A percentile compares a stretch with the other conserved stretches of the same genome.
Evolutionary conservation across 2,888 invertebrate species (phyloP).

Genomic region (Microplitis manilae): DNA sequence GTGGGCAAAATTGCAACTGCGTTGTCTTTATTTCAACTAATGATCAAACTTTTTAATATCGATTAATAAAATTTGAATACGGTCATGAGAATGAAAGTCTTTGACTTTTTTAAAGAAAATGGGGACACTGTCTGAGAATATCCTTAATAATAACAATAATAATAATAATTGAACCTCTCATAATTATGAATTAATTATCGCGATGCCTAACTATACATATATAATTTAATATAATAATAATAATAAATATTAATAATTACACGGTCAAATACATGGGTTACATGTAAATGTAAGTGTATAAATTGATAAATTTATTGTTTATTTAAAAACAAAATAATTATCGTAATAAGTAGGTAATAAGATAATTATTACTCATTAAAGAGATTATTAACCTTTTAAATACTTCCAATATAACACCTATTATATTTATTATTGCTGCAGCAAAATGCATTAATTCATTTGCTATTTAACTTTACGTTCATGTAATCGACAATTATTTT

Average conservation of each 20-base stretch:
- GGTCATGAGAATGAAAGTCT: no score
- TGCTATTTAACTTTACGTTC: slow-evolving; percentile 44
- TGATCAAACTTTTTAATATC: no score
- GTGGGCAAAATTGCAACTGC: neutral
- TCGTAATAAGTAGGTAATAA: slow-evolving; percentile 22
- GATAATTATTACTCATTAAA: slow-evolving; percentile 25
- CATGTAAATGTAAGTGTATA: slow-evolving; percentile 38
- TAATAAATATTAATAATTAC: slow-evolving; percentile 44
- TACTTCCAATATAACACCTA: slow-evolving; percentile 60
- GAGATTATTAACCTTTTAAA: slow-evolving; percentile 36
- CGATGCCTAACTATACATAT: slow-evolving; percentile 52
- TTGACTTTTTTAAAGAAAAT: no score
- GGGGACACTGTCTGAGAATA: neutral
- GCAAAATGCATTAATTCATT: slow-evolving; percentile 64
- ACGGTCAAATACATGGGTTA: slow-evolving; percentile 18
- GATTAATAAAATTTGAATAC: no score
- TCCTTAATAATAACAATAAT: neutral
- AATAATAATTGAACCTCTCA: neutral
- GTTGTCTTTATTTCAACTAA: no score
- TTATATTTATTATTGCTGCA: slow-evolving; percentile 74
- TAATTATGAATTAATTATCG: slow-evolving; percentile 43
- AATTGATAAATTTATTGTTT: slow-evolving; percentile 16
- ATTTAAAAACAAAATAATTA: slow-evolving; percentile 20
- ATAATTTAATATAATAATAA: slow-evolving; percentile 35
- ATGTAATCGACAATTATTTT: slow-evolving; percentile 41